phyloP scores from a whole-genome alignment of 2,113 vertebrate species.

The Megaceryle torquata region DNA sequence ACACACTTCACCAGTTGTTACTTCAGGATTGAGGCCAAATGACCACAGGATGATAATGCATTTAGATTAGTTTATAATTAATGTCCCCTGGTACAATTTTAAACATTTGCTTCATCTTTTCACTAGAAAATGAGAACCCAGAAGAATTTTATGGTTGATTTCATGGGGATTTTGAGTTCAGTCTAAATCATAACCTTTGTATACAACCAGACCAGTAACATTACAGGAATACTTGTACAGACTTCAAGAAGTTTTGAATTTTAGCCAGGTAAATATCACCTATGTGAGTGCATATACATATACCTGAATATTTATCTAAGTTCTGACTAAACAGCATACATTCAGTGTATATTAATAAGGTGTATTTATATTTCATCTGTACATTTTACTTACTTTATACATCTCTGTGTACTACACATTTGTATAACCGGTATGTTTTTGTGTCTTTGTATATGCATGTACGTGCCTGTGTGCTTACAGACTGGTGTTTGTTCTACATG shows the following conservation, averaged over 20 bases:
- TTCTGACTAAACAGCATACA: neutral
- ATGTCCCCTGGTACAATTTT: neutral
- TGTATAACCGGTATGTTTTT: neutral
- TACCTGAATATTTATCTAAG: neutral
- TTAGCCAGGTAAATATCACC: neutral
- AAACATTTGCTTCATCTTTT: neutral
- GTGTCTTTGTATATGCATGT: neutral
- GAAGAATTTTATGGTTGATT: neutral
- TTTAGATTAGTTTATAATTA: neutral
- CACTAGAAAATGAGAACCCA: neutral
- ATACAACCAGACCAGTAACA: neutral
- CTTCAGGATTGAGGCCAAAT: neutral
- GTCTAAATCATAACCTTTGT: neutral
- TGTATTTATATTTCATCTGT: neutral
- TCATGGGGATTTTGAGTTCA: neutral
- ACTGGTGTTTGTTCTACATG: neutral
- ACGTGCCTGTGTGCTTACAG: neutral
- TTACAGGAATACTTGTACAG: neutral
- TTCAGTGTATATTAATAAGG: neutral
- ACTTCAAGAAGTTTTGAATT: neutral
- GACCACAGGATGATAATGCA: neutral
- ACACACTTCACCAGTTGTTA: neutral
- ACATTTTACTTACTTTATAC: neutral
- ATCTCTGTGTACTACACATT: neutral
- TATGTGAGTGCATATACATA: neutral